Percentiles rank a stretch among this genome's conserved stretches.
Evolutionary conservation across 2,113 vertebrate species (phyloP).

Genomic region (Centropus unirufus): DNA sequence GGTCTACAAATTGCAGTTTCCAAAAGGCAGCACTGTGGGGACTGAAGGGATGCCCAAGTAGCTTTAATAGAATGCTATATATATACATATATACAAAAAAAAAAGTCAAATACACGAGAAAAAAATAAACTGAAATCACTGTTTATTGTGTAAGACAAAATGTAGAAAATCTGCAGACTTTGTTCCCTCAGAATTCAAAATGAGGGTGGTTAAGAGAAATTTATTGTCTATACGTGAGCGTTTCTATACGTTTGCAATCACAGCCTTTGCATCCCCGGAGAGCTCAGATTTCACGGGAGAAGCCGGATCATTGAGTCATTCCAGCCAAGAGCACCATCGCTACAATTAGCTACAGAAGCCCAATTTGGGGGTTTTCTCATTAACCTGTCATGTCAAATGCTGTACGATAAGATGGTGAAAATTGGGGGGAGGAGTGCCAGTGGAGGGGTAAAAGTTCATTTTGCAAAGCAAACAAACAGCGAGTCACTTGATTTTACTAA

Average conservation of each 20-base stretch:
- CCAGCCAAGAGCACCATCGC: constrained; percentile 60
- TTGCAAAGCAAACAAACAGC: constrained; percentile 65
- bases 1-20: background rate
- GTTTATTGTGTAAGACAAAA: too few species aligned
- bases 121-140: background rate
- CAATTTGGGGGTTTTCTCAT: constrained; percentile 60
- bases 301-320: constrained; percentile 73
- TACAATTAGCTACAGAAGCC: constrained; percentile 79
- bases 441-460: constrained; percentile 70
- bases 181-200: background rate
- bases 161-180: background rate
- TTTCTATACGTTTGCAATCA: background rate
- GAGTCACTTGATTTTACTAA: constrained; percentile 71
- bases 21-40: fast-evolving
- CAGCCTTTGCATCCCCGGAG: constrained; percentile 31
- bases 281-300: constrained; percentile 76
- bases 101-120: background rate
- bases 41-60: background rate
- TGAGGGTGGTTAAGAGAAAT: background rate
- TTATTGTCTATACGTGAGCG: background rate
- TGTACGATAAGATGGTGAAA: constrained; percentile 40
- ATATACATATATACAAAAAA: too few species aligned
- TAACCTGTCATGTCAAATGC: constrained; percentile 74
- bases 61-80: background rate
- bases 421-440: background rate